Evolutionary conservation across 1,140 invertebrate genomes (phyloP).

Genomic region (Pentalonia nigronervosa): DNA sequence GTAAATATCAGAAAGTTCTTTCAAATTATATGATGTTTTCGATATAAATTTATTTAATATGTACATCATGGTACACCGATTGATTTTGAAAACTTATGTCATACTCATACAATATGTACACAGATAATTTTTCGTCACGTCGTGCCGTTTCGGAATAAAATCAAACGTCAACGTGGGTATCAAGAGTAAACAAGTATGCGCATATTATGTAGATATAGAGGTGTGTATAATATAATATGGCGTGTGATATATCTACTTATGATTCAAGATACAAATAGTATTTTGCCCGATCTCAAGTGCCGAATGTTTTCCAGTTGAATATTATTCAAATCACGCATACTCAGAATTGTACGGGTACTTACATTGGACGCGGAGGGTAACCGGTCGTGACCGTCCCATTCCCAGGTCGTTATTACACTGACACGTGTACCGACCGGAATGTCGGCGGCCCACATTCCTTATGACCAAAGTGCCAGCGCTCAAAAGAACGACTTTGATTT

Average conservation of each 20-base stretch:
- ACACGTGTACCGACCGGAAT: constrained; percentile 44
- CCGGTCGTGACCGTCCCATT: constrained; percentile 41
- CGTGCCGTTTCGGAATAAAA: not conserved
- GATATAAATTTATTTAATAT: not conserved
- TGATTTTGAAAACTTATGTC: not conserved
- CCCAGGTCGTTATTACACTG: constrained; percentile 50
- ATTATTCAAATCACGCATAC: not conserved
- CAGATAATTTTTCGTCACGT: not conserved
- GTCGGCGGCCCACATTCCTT: constrained; percentile 34
- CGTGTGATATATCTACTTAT: not conserved
- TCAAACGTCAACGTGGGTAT: not conserved
- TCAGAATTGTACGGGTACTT: not conserved
- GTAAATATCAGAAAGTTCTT: not conserved
- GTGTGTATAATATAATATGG: not conserved
- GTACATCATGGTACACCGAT: not conserved
- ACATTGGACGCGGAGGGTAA: constrained; percentile 40
- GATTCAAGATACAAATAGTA: not conserved
- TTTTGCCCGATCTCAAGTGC: not conserved
- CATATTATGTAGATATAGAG: not conserved
- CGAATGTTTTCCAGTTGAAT: not conserved
- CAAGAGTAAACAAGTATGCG: not conserved
- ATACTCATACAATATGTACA: not conserved
- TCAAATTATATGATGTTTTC: not conserved
- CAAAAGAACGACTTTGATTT: constrained; percentile 44
- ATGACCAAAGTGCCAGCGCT: constrained; percentile 49